These are phyloP conservation scores for Pseudorhiza aurosa DNA, from an alignment of 30 jellyfish, hydroid and myxozoan genomes.

Conservation along the genomic window DNA sequence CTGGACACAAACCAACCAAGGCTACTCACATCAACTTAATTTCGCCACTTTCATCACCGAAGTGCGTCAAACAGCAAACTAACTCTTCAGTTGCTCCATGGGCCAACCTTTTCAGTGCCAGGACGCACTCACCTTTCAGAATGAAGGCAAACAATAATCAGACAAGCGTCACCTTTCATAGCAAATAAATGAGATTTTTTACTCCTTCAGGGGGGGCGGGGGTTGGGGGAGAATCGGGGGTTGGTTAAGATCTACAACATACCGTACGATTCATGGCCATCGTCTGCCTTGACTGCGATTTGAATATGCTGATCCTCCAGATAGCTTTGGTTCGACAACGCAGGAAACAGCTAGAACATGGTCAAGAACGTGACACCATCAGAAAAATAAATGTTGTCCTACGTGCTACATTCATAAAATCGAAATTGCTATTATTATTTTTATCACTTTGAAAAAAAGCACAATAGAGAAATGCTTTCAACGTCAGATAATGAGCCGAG, in stretches of 20 bases:
- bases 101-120: constrained; percentile 73
- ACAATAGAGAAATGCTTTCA: background rate
- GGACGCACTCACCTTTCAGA: constrained; percentile 93
- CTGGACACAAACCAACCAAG: background rate
- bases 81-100: constrained; percentile 34
- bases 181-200: no score
- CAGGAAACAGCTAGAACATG: constrained; percentile 83
- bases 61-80: constrained; percentile 67
- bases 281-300: constrained; percentile 92
- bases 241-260: no score
- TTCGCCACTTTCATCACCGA: constrained; percentile 90
- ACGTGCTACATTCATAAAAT: no score
- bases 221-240: no score
- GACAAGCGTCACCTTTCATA: no score
- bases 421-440: no score
- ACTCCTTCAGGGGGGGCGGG: no score
- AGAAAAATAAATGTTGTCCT: no score
- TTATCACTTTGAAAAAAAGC: no score
- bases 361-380: no score
- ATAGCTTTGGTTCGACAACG: constrained; percentile 74
- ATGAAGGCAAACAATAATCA: no score
- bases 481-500: background rate
- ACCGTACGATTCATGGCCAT: constrained; percentile 97
- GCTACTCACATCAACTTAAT: constrained; percentile 51
- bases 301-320: constrained; percentile 82